Percentiles rank a stretch among this genome's conserved stretches.
phyloP scores from a whole-genome alignment of 2,113 vertebrate genomes.

The Agapornis roseicollis region DNA sequence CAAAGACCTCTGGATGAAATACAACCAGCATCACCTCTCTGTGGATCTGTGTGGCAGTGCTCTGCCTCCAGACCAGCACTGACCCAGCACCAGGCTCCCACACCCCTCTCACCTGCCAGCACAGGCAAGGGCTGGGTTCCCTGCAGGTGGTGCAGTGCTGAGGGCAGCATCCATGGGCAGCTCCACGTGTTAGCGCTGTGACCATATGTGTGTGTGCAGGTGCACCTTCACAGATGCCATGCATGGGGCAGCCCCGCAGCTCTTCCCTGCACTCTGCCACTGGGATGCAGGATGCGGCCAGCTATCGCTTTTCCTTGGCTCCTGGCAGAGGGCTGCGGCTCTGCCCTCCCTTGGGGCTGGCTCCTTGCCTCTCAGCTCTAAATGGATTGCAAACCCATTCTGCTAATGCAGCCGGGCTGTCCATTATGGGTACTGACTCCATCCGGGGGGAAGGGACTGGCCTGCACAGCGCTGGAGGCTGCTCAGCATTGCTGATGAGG shows the following conservation, averaged over 20 bases:
- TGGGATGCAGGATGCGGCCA: fast-evolving
- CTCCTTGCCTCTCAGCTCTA: background rate
- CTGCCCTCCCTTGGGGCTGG: background rate
- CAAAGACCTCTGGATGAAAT: background rate
- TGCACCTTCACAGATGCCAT: fast-evolving
- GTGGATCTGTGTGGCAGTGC: fast-evolving
- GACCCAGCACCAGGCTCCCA: background rate
- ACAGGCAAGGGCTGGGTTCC: background rate
- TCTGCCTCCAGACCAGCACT: fast-evolving
- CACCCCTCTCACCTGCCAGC: too few relatives aligned
- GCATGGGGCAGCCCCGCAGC: background rate
- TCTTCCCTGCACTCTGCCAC: background rate
- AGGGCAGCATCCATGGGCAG: background rate
- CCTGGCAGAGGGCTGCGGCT: background rate
- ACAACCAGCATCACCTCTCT: background rate
- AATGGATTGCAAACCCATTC: conserved; percentile 48
- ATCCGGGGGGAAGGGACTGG: background rate
- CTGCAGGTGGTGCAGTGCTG: background rate
- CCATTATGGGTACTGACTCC: background rate
- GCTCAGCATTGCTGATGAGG: conserved; percentile 47
- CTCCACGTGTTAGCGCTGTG: fast-evolving
- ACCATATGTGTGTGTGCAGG: fast-evolving
- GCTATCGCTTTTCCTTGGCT: background rate
- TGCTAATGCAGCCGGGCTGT: conserved; percentile 28
- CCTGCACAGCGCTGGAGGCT: background rate